A percentile compares a stretch with the other conserved stretches of the same genome.
These are phyloP conservation scores for Cephus spinipes DNA, from an alignment of 2,888 invertebrate species.

Conservation along the genomic window DNA sequence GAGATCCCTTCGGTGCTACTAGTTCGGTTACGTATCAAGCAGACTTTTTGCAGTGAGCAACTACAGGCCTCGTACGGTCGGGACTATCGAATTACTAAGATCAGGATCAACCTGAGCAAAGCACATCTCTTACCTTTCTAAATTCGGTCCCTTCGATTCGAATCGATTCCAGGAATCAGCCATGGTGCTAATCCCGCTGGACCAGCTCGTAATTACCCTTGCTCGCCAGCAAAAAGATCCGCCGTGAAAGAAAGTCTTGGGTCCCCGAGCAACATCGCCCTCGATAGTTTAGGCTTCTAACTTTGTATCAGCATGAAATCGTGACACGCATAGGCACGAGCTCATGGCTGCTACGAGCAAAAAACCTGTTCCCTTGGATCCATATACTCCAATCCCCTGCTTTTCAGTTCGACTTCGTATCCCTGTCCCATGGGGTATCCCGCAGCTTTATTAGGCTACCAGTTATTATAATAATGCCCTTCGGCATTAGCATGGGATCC, in stretches of 20 bases:
- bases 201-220: neutral
- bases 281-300: neutral
- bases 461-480: constrained; percentile 47
- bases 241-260: neutral
- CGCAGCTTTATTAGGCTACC: constrained; percentile 45
- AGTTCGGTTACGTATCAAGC: neutral
- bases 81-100: neutral
- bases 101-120: neutral
- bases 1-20: neutral
- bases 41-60: neutral
- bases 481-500: neutral
- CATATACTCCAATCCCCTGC: constrained; percentile 20
- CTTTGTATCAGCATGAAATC: constrained; percentile 23
- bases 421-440: constrained; percentile 36
- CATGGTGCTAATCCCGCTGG: neutral
- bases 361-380: constrained; percentile 44
- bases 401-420: constrained; percentile 21
- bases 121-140: neutral
- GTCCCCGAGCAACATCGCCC: neutral
- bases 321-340: constrained; percentile 51
- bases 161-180: neutral
- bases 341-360: constrained; percentile 26
- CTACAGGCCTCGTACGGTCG: neutral
- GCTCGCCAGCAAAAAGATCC: neutral
- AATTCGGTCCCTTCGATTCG: neutral